These are phyloP conservation scores for Acanthopleura granulata DNA, from an alignment of 2,888 invertebrate genomes.

Conservation along the genomic window DNA sequence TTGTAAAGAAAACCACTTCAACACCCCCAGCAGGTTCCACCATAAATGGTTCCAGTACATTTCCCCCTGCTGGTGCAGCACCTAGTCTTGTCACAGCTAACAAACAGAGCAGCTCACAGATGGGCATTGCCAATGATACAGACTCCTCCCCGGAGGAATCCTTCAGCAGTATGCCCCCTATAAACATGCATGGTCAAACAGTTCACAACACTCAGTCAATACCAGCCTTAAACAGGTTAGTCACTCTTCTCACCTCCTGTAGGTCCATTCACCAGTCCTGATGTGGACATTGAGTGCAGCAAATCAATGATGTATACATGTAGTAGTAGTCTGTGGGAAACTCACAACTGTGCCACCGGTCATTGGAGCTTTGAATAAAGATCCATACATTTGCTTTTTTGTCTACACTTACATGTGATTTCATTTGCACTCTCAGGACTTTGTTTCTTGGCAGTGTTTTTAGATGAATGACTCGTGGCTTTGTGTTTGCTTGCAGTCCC, in stretches of 20 bases:
- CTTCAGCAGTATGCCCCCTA: background rate
- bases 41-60: slow-evolving; percentile 27
- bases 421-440: no score
- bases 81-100: background rate
- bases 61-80: slow-evolving; percentile 27
- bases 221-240: slow-evolving; percentile 50
- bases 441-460: background rate
- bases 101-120: slow-evolving; percentile 13
- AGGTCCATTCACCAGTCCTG: no score
- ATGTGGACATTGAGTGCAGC: no score
- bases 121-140: slow-evolving; percentile 9
- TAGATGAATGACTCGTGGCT: background rate
- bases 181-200: slow-evolving; percentile 25
- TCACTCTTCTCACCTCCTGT: background rate
- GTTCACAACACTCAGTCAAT: slow-evolving; percentile 37
- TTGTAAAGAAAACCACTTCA: slow-evolving; percentile 36
- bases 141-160: slow-evolving; percentile 6
- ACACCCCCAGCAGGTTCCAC: slow-evolving; percentile 28
- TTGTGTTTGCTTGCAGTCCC: slow-evolving; percentile 8
- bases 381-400: no score
- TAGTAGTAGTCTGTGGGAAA: no score
- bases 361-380: no score
- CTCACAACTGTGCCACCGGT: no score
- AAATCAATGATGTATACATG: no score
- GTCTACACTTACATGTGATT: no score